Conservation (phyloP, 1,140 invertebrate species). For the Leguminivora glycinivorella region DNA sequence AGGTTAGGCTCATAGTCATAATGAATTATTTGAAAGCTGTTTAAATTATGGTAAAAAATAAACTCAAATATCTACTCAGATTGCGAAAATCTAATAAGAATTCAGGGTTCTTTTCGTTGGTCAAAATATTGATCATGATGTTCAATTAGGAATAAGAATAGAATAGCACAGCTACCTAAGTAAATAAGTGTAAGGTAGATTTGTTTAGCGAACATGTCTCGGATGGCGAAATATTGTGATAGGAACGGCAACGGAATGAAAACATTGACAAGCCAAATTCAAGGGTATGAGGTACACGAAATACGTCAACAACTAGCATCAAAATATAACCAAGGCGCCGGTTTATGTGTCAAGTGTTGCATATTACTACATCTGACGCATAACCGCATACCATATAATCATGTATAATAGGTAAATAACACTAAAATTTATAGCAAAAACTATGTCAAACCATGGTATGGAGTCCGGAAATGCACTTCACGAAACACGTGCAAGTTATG, state of each 20-base stretch:
- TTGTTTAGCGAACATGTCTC: background rate
- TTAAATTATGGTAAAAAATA: too few relatives aligned
- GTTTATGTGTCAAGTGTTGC: slow-evolving; percentile 33
- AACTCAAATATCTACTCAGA: too few relatives aligned
- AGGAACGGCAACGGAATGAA: background rate
- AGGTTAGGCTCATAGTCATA: too few relatives aligned
- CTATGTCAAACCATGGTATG: slow-evolving; percentile 10
- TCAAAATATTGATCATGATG: background rate
- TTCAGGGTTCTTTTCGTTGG: background rate
- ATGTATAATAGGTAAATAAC: slow-evolving; percentile 26
- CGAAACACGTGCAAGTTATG: slow-evolving; percentile 15
- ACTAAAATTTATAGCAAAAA: slow-evolving; percentile 22
- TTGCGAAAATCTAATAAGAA: background rate
- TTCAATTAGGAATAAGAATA: background rate
- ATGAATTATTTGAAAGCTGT: too few relatives aligned
- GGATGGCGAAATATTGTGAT: slow-evolving; percentile 15
- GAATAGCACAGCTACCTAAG: background rate
- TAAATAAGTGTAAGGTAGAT: background rate
- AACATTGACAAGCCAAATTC: slow-evolving; percentile 34
- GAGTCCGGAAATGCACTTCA: slow-evolving; percentile 9
- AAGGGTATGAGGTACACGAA: slow-evolving; percentile 46
- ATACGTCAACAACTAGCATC: slow-evolving; percentile 39
- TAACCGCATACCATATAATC: slow-evolving; percentile 9
- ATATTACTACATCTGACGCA: slow-evolving; percentile 23
- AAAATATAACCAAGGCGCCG: slow-evolving; percentile 65